These are phyloP conservation scores for Alauda arvensis DNA, from an alignment of 2,797 vertebrate species.

Conservation along the genomic window DNA sequence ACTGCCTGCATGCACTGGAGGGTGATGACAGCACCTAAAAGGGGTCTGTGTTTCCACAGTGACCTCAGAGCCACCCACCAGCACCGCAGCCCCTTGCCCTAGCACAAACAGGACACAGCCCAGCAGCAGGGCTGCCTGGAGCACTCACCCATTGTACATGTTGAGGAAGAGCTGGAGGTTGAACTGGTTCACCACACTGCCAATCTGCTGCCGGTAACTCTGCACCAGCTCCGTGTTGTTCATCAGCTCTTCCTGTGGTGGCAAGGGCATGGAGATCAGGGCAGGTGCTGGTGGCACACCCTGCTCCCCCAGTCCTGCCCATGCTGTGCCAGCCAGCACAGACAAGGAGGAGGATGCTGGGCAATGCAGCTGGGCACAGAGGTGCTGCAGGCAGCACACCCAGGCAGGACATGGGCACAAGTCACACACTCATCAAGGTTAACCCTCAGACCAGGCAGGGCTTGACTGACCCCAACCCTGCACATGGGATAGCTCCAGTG, in stretches of 20 bases:
- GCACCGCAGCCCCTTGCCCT: accelerated
- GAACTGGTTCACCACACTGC: conserved; percentile 89
- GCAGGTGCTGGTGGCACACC: not conserved
- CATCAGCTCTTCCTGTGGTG: conserved; percentile 88
- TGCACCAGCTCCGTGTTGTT: conserved; percentile 94
- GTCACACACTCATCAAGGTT: not conserved
- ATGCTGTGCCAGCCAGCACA: accelerated
- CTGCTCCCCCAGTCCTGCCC: not conserved
- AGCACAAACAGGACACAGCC: not conserved
- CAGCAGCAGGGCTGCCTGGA: not conserved
- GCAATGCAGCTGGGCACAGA: not conserved
- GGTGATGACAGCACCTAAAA: not conserved
- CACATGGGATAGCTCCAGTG: not conserved
- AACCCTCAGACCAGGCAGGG: not conserved
- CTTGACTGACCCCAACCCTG: not conserved
- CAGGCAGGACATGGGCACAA: accelerated
- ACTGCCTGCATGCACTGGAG: not conserved
- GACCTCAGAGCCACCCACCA: not conserved
- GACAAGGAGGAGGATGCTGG: not conserved
- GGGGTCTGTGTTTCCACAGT: not conserved
- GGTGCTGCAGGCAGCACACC: not conserved
- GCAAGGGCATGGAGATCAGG: not conserved
- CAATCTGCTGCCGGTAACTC: conserved; percentile 93
- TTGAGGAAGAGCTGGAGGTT: conserved; percentile 98
- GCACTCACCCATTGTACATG: conserved; percentile 93